These are phyloP conservation scores for Phania funesta DNA, from an alignment of 2,888 invertebrate species.

Conservation along the genomic window DNA sequence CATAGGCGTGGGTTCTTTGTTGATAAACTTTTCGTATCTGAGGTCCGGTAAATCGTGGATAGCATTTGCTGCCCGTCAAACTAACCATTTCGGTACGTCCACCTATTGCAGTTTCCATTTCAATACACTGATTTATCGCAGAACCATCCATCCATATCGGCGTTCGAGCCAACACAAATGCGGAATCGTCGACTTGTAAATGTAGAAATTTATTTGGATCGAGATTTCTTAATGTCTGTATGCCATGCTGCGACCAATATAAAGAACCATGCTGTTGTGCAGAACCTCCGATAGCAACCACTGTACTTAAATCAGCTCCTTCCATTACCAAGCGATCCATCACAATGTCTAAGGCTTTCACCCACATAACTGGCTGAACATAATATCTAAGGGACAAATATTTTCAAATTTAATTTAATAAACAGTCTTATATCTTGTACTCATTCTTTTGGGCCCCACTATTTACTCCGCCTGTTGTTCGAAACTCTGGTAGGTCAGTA, in stretches of 20 bases:
- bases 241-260: slow-evolving; percentile 93
- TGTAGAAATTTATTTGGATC: slow-evolving; percentile 89
- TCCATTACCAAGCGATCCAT: slow-evolving; percentile 90
- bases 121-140: slow-evolving; percentile 79
- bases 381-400: slow-evolving; percentile 82
- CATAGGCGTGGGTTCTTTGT: slow-evolving; percentile 85
- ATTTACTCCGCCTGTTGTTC: slow-evolving; percentile 83
- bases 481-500: slow-evolving; percentile 94
- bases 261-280: slow-evolving; percentile 99
- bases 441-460: slow-evolving; percentile 80
- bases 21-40: slow-evolving; percentile 95
- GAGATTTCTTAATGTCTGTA: slow-evolving; percentile 84
- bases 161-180: slow-evolving; percentile 89
- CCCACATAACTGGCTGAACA: slow-evolving; percentile 95
- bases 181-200: slow-evolving; percentile 88
- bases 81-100: slow-evolving; percentile 80
- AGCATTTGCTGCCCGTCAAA: slow-evolving; percentile 80
- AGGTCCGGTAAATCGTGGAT: slow-evolving; percentile 89
- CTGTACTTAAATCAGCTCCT: slow-evolving; percentile 90
- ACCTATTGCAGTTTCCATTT: slow-evolving; percentile 90
- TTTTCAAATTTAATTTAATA: not conserved
- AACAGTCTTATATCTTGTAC: slow-evolving; percentile 70
- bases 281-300: slow-evolving; percentile 93
- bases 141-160: slow-evolving; percentile 98
- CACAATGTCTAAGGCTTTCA: slow-evolving; percentile 95